Percentiles rank a stretch among this genome's conserved stretches.
phyloP scores from a whole-genome alignment of 2,888 invertebrate genomes.

The Netelia inedita region DNA sequence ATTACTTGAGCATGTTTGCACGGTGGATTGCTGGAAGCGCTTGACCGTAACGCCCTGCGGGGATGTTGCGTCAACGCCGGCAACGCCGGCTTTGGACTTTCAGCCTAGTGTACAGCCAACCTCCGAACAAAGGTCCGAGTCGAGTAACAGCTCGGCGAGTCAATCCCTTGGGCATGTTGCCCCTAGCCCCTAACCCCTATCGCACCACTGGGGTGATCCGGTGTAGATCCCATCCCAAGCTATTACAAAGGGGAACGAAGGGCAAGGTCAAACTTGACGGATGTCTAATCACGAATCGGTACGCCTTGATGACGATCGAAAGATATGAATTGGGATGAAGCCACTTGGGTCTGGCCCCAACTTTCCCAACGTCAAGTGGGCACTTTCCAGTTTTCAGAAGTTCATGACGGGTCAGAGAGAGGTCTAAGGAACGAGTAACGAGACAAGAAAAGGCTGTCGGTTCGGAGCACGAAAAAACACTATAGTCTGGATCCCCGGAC shows the following conservation, averaged over 20 bases:
- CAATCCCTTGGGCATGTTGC: constrained; percentile 38
- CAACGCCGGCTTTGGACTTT: constrained; percentile 54
- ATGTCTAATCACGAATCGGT: constrained; percentile 2
- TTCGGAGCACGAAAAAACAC: constrained; percentile 9
- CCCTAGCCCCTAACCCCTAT: not conserved
- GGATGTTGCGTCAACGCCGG: constrained; percentile 55
- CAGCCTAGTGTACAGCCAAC: constrained; percentile 21
- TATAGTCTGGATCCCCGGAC: not conserved
- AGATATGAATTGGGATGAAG: too few species aligned
- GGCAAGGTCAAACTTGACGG: constrained; percentile 72
- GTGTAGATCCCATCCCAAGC: constrained; percentile 3
- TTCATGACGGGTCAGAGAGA: not conserved
- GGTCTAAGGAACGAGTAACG: not conserved
- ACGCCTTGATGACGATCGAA: too few species aligned
- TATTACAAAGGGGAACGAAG: constrained; percentile 70
- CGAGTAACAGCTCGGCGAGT: not conserved
- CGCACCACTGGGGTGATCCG: constrained; percentile 6
- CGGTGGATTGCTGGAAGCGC: constrained; percentile 47
- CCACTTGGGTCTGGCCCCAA: not conserved
- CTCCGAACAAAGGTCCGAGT: constrained; percentile 42
- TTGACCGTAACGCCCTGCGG: constrained; percentile 58
- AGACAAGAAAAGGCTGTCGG: constrained; percentile 20
- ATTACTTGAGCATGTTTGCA: constrained; percentile 64
- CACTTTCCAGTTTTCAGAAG: not conserved
- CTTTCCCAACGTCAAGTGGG: not conserved